Conservation (phyloP, 2,113 vertebrate genomes). For the Mus pahari region DNA sequence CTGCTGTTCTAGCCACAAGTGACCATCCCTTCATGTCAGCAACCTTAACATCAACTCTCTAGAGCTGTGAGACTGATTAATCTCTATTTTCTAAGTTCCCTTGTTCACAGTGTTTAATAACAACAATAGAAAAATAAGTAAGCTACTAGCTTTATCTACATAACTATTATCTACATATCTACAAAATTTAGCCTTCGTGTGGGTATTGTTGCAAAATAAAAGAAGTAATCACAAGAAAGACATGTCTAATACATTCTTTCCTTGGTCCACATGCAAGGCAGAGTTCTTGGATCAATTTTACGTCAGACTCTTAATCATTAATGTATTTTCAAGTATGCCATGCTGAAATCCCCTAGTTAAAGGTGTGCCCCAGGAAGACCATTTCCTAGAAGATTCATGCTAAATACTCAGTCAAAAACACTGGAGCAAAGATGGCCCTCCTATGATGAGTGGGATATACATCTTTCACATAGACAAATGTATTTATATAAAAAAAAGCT, state of each 20-base stretch:
- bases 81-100: background rate
- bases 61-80: background rate
- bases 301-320: background rate
- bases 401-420: background rate
- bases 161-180: background rate
- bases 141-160: background rate
- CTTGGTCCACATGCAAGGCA: background rate
- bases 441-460: background rate
- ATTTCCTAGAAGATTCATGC: background rate
- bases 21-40: background rate
- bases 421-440: constrained; percentile 9
- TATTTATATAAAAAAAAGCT: constrained; percentile 44
- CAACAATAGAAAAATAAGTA: background rate
- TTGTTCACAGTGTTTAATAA: background rate
- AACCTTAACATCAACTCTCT: background rate
- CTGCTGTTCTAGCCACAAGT: background rate
- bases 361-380: background rate
- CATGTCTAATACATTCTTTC: background rate
- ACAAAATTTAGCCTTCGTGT: background rate
- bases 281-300: constrained; percentile 16
- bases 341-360: background rate
- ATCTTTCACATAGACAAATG: constrained; percentile 2
- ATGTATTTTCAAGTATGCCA: background rate
- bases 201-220: background rate
- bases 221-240: background rate